Conservation (phyloP, 2,888 invertebrate species). For the Aspidapion aeneum region DNA sequence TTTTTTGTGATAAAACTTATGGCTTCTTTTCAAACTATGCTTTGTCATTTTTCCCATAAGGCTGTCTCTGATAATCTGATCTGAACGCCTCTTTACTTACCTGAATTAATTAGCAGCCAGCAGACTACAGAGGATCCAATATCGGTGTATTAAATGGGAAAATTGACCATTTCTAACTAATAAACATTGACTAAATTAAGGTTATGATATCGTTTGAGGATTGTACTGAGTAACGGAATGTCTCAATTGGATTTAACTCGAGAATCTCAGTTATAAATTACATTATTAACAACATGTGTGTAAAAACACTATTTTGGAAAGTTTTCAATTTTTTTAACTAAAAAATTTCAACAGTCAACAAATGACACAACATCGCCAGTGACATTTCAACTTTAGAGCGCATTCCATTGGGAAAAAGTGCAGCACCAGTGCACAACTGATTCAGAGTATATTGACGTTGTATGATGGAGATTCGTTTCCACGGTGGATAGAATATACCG, state of each 20-base stretch:
- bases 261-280: constrained; percentile 24
- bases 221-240: constrained; percentile 23
- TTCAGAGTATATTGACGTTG: too few relatives aligned
- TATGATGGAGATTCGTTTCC: too few relatives aligned
- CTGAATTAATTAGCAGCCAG: too few relatives aligned
- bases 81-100: too few relatives aligned
- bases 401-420: too few relatives aligned
- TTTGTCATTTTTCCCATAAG: too few relatives aligned
- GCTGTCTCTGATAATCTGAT: too few relatives aligned
- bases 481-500: too few relatives aligned
- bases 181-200: neutral
- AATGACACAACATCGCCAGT: neutral
- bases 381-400: too few relatives aligned
- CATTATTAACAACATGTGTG: constrained; percentile 30
- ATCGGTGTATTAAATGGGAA: constrained; percentile 4
- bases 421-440: too few relatives aligned
- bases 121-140: neutral
- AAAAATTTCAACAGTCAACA: neutral
- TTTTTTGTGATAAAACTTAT: too few relatives aligned
- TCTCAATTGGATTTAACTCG: constrained; percentile 11
- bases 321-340: neutral
- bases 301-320: constrained; percentile 5
- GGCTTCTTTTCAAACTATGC: too few relatives aligned
- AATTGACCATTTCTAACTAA: neutral
- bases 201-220: constrained; percentile 1